Conservation (phyloP, 2,797 vertebrate genomes). For the Caiman crocodilus region DNA sequence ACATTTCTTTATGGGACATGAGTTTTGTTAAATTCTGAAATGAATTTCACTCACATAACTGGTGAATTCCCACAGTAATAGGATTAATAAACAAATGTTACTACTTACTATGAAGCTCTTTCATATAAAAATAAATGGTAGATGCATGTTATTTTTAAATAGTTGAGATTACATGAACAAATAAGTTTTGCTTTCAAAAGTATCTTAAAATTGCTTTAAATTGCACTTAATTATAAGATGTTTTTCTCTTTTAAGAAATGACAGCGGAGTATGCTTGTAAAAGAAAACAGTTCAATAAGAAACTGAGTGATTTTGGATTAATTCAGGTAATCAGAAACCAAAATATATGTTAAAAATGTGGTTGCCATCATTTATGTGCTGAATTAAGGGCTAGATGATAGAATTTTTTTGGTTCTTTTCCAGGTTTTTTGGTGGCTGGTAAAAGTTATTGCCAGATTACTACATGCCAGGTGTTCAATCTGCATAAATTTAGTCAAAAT, state of each 20-base stretch:
- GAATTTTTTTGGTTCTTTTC: neutral
- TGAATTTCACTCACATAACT: neutral
- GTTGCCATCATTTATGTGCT: neutral
- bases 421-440: neutral
- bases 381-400: neutral
- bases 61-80: neutral
- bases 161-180: neutral
- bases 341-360: neutral
- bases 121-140: neutral
- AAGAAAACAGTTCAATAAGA: slow-evolving; percentile 93
- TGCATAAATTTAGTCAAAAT: neutral
- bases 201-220: neutral
- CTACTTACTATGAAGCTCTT: neutral
- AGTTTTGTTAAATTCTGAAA: neutral
- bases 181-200: neutral
- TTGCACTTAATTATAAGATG: neutral
- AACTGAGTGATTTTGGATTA: slow-evolving; percentile 92
- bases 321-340: slow-evolving; percentile 87
- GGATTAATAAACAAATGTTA: neutral
- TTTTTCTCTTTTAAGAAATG: slow-evolving; percentile 80
- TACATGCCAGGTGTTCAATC: neutral
- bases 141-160: neutral
- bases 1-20: neutral
- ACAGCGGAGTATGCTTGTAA: slow-evolving; percentile 91
- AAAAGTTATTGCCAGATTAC: neutral